Evolutionary conservation across 2,888 invertebrate species (phyloP).

Genomic region (Ophion ventricosus): DNA sequence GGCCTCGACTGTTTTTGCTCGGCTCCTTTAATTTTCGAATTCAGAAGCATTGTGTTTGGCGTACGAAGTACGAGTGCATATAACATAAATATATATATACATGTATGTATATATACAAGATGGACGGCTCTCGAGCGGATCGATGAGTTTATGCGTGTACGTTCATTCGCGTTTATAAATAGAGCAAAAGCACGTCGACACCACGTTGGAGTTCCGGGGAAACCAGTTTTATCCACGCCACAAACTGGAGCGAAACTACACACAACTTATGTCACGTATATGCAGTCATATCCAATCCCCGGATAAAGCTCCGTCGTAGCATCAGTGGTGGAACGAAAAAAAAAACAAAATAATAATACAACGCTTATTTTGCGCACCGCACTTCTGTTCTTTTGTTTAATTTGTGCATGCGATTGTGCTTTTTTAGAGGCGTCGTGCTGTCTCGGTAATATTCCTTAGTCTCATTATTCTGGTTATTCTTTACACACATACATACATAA

Average conservation of each 20-base stretch:
- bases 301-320: slow-evolving; percentile 31
- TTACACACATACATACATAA: too few species aligned
- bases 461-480: too few species aligned
- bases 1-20: too few species aligned
- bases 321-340: not conserved
- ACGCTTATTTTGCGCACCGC: not conserved
- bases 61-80: not conserved
- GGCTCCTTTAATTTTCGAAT: too few species aligned
- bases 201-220: slow-evolving; percentile 37
- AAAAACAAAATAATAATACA: too few species aligned
- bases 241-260: slow-evolving; percentile 57
- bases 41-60: not conserved
- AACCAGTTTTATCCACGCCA: slow-evolving; percentile 54
- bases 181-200: slow-evolving; percentile 55
- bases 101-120: not conserved
- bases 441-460: too few species aligned
- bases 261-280: slow-evolving; percentile 31
- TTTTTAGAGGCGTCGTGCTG: too few species aligned
- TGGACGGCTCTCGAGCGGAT: slow-evolving; percentile 22
- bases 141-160: slow-evolving; percentile 27
- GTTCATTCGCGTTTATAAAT: slow-evolving; percentile 43
- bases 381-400: not conserved
- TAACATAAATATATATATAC: not conserved
- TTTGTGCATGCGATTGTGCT: too few species aligned
- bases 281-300: not conserved